phyloP scores from a whole-genome alignment of 2,113 vertebrate species.

The Peucedramus taeniatus region DNA sequence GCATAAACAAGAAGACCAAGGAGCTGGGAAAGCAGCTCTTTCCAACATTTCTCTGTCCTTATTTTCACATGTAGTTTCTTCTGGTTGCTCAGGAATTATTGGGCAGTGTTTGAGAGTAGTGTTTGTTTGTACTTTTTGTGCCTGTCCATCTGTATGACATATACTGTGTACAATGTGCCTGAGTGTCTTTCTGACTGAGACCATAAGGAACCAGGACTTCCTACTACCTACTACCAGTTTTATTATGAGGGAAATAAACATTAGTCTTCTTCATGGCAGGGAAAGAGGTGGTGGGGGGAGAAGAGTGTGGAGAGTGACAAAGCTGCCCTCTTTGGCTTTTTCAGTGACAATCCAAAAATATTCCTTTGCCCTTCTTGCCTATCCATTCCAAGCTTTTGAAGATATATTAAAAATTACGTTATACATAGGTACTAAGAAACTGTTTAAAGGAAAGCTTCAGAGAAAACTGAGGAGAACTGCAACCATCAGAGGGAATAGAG shows the following conservation, averaged over 20 bases:
- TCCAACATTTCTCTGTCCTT: not conserved
- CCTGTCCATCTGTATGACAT: not conserved
- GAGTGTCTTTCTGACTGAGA: not conserved
- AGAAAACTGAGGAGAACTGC: not conserved
- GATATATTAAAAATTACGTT: not conserved
- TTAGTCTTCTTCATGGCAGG: not conserved
- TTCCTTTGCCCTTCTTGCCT: not conserved
- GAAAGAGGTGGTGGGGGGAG: fast-evolving
- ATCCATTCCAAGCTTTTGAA: not conserved
- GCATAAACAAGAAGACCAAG: not conserved
- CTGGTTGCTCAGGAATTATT: not conserved
- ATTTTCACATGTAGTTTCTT: not conserved
- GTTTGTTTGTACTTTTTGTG: not conserved
- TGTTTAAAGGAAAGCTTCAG: not conserved
- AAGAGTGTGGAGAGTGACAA: not conserved
- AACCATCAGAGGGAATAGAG: not conserved
- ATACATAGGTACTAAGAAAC: not conserved
- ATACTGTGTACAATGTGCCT: not conserved
- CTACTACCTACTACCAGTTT: not conserved
- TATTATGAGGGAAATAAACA: not conserved
- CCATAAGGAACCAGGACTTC: not conserved
- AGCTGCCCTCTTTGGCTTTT: not conserved
- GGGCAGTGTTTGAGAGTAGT: not conserved
- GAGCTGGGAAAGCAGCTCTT: not conserved
- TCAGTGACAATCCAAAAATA: not conserved